Conservation (phyloP, 2,797 vertebrate species). For the Betta splendens region DNA sequence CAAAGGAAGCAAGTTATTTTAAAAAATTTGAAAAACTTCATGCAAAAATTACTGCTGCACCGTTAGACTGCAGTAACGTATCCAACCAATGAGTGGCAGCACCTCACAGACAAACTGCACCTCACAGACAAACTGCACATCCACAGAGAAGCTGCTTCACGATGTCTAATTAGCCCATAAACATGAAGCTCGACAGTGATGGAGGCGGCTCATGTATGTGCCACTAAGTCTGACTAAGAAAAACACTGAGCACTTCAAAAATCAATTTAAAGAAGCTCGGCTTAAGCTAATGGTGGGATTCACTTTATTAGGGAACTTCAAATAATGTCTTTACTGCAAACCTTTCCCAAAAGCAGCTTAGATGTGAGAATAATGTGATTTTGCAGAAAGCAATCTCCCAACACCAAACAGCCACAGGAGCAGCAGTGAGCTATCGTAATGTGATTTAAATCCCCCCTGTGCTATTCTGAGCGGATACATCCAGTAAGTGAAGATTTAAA, state of each 20-base stretch:
- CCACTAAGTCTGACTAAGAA: too few relatives aligned
- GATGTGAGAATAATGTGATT: conserved; percentile 37
- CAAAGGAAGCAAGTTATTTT: neutral
- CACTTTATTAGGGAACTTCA: conserved; percentile 23
- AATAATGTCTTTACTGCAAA: conserved; percentile 8
- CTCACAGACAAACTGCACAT: too few relatives aligned
- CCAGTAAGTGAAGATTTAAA: conserved; percentile 21
- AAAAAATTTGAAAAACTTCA: neutral
- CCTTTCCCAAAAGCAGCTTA: conserved; percentile 33
- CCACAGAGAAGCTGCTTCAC: too few relatives aligned
- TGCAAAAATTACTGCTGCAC: neutral
- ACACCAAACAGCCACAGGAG: conserved; percentile 23
- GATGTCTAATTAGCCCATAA: too few relatives aligned
- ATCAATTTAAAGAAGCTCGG: too few relatives aligned
- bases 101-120: too few relatives aligned
- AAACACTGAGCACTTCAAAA: too few relatives aligned
- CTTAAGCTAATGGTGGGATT: conserved; percentile 12
- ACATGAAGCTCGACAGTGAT: too few relatives aligned
- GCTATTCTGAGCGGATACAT: conserved; percentile 12
- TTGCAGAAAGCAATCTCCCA: conserved; percentile 36
- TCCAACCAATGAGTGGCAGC: conserved; percentile 29
- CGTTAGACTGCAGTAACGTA: conserved; percentile 21
- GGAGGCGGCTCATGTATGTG: too few relatives aligned
- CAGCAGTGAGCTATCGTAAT: conserved; percentile 12
- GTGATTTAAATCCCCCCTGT: conserved; percentile 22